Evolutionary conservation across 2,888 invertebrate genomes (phyloP).

Genomic region (Antheraea assamensis): DNA sequence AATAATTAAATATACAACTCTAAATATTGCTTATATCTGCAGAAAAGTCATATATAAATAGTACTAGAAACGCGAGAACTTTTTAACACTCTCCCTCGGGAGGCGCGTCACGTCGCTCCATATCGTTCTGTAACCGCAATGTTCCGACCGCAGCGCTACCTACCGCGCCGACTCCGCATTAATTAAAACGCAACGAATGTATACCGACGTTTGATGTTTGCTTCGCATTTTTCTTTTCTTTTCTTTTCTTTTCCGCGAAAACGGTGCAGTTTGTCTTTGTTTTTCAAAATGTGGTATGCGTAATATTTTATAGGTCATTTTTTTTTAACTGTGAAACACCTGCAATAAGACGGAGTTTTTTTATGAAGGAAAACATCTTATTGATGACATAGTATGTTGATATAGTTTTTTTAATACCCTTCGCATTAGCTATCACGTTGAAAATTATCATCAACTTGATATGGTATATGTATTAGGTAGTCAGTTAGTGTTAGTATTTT

Average conservation of each 20-base stretch:
- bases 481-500: too few relatives aligned
- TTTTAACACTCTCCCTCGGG: conserved; percentile 6
- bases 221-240: conserved; percentile 19
- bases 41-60: background rate
- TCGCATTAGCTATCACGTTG: too few relatives aligned
- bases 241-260: conserved; percentile 12
- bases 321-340: too few relatives aligned
- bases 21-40: background rate
- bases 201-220: conserved; percentile 10
- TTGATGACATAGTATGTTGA: too few relatives aligned
- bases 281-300: background rate
- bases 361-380: too few relatives aligned
- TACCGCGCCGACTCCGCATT: conserved; percentile 20
- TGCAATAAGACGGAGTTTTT: too few relatives aligned
- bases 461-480: too few relatives aligned
- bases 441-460: too few relatives aligned
- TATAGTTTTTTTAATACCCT: too few relatives aligned
- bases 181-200: conserved; percentile 26
- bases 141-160: conserved; percentile 15
- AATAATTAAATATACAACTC: background rate
- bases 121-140: conserved; percentile 3
- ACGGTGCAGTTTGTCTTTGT: background rate
- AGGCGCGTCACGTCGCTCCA: background rate
- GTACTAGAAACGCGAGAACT: background rate
- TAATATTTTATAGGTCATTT: background rate